Evolutionary conservation across 2,113 vertebrate species (phyloP).

Genomic region (Octodon degus): DNA sequence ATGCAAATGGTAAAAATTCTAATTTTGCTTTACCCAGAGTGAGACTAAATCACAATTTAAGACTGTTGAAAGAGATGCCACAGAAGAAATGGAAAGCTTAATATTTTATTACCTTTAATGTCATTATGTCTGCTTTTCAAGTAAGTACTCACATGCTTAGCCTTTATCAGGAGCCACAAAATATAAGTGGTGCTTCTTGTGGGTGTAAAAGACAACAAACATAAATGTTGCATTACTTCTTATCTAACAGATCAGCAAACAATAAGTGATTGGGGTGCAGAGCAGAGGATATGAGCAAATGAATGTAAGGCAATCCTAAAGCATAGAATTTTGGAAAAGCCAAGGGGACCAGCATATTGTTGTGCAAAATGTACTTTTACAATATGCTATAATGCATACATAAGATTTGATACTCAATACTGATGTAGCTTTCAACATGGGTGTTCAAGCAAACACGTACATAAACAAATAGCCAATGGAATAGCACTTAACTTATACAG

Average conservation of each 20-base stretch:
- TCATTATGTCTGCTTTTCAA: background rate
- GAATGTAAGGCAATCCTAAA: background rate
- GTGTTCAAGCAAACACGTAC: background rate
- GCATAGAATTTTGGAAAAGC: conserved; percentile 42
- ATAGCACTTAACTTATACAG: background rate
- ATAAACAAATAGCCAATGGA: background rate
- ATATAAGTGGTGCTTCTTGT: background rate
- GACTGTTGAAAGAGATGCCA: background rate
- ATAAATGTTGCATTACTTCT: background rate
- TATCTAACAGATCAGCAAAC: background rate
- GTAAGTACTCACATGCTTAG: background rate
- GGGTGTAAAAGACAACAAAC: background rate
- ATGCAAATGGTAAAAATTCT: conserved; percentile 21
- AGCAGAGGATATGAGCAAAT: background rate
- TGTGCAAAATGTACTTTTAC: background rate
- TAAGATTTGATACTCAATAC: background rate
- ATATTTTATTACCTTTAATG: background rate
- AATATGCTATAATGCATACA: background rate
- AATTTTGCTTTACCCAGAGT: conserved; percentile 52
- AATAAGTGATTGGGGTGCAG: background rate
- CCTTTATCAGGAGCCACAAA: background rate
- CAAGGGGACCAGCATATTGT: background rate
- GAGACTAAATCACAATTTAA: conserved; percentile 7
- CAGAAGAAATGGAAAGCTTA: background rate
- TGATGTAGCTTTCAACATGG: conserved; percentile 17